Evolutionary conservation across 1,140 invertebrate genomes (phyloP).

Genomic region (Magallana ariakensis): DNA sequence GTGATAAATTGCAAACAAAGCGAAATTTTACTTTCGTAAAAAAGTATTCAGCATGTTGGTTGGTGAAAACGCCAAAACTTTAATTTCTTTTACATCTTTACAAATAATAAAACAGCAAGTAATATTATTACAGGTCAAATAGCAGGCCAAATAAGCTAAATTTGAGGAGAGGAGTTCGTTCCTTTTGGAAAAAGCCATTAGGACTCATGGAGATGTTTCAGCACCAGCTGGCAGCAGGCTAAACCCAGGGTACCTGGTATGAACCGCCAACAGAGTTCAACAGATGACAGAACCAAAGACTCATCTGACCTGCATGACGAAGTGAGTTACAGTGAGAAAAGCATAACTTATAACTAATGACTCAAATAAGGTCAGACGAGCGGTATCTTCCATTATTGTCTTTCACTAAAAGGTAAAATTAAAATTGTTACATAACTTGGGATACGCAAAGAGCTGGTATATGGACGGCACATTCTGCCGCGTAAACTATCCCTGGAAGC

Average conservation of each 20-base stretch:
- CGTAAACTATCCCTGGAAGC: slow-evolving; percentile 42
- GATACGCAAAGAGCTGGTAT: slow-evolving; percentile 55
- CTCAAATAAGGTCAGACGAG: no score
- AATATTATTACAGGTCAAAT: slow-evolving; percentile 15
- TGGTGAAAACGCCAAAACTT: no score
- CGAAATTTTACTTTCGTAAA: no score
- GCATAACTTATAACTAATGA: no score
- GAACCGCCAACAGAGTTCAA: slow-evolving; percentile 12
- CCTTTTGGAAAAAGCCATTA: slow-evolving; percentile 1
- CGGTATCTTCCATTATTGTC: no score
- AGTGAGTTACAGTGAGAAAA: background rate
- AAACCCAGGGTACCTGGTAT: background rate
- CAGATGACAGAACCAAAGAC: slow-evolving; percentile 10
- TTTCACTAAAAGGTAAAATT: no score
- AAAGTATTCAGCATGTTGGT: no score
- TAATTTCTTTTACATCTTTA: background rate
- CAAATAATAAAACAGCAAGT: background rate
- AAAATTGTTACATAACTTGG: background rate
- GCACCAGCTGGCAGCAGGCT: slow-evolving; percentile 37
- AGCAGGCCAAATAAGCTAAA: background rate
- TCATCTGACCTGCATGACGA: slow-evolving; percentile 17
- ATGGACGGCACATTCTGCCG: slow-evolving; percentile 54
- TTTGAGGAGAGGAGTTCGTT: background rate
- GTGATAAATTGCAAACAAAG: no score
- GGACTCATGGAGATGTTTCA: background rate